Conservation (phyloP, 2,113 vertebrate species). For the Pterophyllum scalare region DNA sequence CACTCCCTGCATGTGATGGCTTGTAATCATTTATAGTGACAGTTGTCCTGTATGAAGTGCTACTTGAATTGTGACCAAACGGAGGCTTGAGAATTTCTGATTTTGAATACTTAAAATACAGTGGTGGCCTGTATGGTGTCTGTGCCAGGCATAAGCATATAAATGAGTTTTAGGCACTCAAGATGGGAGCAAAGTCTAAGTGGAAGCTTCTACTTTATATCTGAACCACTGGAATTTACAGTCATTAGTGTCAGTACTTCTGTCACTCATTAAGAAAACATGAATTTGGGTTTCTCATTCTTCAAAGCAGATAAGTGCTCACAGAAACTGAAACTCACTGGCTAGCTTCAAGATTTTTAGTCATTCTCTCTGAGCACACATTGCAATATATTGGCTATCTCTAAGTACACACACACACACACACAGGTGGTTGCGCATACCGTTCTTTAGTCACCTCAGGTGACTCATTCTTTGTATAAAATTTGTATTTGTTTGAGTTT, state of each 20-base stretch:
- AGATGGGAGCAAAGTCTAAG: neutral
- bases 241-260: neutral
- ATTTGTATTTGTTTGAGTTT: slow-evolving; percentile 7
- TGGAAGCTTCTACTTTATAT: neutral
- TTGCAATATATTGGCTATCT: slow-evolving; percentile 30
- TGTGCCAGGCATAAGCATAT: neutral
- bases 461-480: neutral
- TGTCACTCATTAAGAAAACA: neutral
- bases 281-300: neutral
- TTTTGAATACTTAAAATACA: neutral
- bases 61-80: slow-evolving; percentile 7
- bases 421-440: neutral
- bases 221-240: neutral
- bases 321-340: slow-evolving; percentile 13
- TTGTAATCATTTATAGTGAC: neutral
- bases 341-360: neutral
- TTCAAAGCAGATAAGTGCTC: slow-evolving; percentile 8
- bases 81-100: neutral
- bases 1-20: slow-evolving; percentile 42
- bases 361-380: slow-evolving; percentile 3
- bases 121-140: neutral
- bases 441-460: slow-evolving; percentile 7
- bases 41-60: neutral
- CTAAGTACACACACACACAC: neutral
- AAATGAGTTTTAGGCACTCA: neutral